These are phyloP conservation scores for Apis mellifera DNA, from an alignment of 1,140 invertebrate species.

Conservation along the genomic window DNA sequence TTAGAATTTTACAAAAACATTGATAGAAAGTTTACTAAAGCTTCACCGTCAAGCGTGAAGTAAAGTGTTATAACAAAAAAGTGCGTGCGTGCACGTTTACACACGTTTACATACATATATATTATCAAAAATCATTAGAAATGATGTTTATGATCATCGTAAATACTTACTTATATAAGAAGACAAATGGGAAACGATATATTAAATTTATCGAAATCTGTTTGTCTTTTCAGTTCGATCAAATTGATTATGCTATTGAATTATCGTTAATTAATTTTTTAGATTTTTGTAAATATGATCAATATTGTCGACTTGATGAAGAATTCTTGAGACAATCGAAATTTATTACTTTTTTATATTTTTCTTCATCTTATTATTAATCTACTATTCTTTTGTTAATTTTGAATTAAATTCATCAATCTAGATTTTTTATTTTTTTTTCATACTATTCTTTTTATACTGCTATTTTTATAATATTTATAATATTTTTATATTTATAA, in stretches of 20 bases:
- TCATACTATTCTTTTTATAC: neutral
- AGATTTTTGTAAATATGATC: neutral
- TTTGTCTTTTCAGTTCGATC: neutral
- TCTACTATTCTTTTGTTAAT: neutral
- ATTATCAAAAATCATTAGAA: neutral
- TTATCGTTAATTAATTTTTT: neutral
- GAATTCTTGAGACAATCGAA: slow-evolving; percentile 5
- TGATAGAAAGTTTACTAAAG: neutral
- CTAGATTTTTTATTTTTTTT: neutral
- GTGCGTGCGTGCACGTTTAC: neutral
- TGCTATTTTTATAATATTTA: neutral
- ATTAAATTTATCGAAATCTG: neutral
- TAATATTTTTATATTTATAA: neutral
- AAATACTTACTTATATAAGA: neutral
- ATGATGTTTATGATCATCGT: neutral
- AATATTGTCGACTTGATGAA: neutral
- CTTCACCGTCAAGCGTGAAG: neutral
- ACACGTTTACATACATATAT: neutral
- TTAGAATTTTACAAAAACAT: neutral
- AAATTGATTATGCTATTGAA: neutral
- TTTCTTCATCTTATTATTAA: neutral
- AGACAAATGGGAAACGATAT: slow-evolving; percentile 4
- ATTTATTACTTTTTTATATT: neutral
- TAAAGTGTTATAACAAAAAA: neutral
- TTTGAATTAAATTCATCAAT: neutral